These are phyloP conservation scores for Drosophila oshimai DNA, from an alignment of 1,140 invertebrate species.

Conservation along the genomic window DNA sequence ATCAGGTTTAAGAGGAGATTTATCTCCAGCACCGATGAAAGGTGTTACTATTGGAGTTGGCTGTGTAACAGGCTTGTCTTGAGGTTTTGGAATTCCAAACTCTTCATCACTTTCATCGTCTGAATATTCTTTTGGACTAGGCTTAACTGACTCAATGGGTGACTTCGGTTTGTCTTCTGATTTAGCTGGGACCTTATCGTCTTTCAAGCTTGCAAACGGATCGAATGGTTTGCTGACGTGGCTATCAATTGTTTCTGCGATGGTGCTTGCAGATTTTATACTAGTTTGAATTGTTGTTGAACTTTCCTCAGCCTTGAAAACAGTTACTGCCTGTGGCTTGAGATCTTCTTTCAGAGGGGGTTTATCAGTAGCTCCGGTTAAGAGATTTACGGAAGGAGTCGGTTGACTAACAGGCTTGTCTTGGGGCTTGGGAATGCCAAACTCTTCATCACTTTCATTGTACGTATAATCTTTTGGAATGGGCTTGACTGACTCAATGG, in stretches of 20 bases:
- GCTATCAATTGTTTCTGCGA: background rate
- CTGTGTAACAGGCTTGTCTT: background rate
- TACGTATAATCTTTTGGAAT: slow-evolving; percentile 1
- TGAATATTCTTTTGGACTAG: slow-evolving; percentile 5
- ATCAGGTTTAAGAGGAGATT: background rate
- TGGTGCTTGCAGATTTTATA: background rate
- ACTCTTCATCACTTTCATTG: slow-evolving; percentile 16
- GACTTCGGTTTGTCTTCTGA: slow-evolving; percentile 15
- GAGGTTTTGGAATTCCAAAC: background rate
- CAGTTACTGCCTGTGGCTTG: background rate
- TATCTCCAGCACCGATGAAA: background rate
- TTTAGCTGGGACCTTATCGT: background rate
- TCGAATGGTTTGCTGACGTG: background rate
- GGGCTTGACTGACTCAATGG: background rate
- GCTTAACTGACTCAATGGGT: background rate
- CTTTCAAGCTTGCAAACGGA: background rate
- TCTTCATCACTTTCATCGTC: slow-evolving; percentile 27
- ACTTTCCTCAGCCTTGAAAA: background rate
- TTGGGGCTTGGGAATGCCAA: background rate
- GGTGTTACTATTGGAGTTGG: background rate
- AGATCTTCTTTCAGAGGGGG: background rate
- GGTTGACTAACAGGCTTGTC: background rate
- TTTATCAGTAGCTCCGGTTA: background rate
- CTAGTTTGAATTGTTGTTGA: background rate
- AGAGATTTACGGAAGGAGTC: background rate